Evolutionary conservation across 2,113 vertebrate genomes (phyloP).

Genomic region (Nothocercus julius): DNA sequence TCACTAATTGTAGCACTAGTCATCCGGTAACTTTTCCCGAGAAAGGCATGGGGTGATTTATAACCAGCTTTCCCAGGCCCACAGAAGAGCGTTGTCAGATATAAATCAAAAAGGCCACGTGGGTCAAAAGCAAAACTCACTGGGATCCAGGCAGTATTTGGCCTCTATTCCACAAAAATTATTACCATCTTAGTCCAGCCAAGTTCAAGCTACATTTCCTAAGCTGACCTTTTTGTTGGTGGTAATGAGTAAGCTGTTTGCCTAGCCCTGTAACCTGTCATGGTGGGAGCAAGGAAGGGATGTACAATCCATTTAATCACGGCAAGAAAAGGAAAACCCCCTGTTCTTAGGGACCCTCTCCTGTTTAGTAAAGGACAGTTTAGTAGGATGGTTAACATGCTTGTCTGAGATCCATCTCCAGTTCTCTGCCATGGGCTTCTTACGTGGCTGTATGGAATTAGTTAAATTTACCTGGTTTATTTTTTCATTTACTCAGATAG

Average conservation of each 20-base stretch:
- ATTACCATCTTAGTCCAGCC: background rate
- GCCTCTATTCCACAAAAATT: background rate
- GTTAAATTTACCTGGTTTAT: background rate
- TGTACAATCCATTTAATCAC: background rate
- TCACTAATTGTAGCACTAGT: background rate
- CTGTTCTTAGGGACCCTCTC: background rate
- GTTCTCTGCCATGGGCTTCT: background rate
- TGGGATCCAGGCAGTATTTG: background rate
- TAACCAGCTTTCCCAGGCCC: background rate
- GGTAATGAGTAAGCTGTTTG: background rate
- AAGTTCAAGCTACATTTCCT: background rate
- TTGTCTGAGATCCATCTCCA: background rate
- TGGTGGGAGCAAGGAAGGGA: background rate
- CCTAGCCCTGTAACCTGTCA: background rate
- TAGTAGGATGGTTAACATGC: background rate
- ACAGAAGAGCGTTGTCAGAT: background rate
- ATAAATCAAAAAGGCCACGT: background rate
- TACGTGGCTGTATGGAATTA: background rate
- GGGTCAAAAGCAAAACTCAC: background rate
- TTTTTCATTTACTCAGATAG: background rate
- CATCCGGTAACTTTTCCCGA: background rate
- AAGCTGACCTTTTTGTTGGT: background rate
- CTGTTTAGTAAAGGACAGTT: background rate
- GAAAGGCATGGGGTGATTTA: background rate
- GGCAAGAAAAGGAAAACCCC: background rate